A percentile compares a stretch with the other conserved stretches of the same genome.
Evolutionary conservation across 2,888 invertebrate genomes (phyloP).

Genomic region (Drosophila kanekoi): DNA sequence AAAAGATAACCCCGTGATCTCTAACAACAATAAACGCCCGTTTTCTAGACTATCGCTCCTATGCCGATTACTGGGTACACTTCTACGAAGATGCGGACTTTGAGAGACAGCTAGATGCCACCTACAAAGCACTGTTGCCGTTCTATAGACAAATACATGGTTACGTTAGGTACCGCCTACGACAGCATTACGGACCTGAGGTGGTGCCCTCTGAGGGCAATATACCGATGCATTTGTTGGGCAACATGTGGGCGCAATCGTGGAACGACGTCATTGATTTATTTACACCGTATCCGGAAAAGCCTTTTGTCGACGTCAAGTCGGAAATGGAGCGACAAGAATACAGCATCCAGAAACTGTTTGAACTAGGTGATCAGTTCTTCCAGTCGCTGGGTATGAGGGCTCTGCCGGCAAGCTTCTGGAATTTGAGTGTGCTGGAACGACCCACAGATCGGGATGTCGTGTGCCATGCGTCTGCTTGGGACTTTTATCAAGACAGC

Average conservation of each 20-base stretch:
- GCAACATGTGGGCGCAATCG: conserved; percentile 93
- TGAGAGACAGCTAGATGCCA: conserved; percentile 88
- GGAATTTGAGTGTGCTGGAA: conserved; percentile 93
- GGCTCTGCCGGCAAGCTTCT: conserved; percentile 91
- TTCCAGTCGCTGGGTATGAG: conserved; percentile 93
- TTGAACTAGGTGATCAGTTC: conserved; percentile 93
- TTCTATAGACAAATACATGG: conserved; percentile 93
- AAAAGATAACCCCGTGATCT: conserved; percentile 28
- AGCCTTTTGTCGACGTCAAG: conserved; percentile 89
- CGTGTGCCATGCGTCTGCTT: conserved; percentile 94
- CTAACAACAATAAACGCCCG: neutral
- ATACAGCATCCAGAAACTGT: conserved; percentile 91
- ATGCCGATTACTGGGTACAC: conserved; percentile 90
- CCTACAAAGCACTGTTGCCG: conserved; percentile 91
- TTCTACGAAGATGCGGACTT: conserved; percentile 90
- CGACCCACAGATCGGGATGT: conserved; percentile 91
- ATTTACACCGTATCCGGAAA: conserved; percentile 90
- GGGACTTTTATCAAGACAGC: conserved; percentile 93
- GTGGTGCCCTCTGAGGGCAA: conserved; percentile 88
- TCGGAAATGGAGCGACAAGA: conserved; percentile 89
- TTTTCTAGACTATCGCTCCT: conserved; percentile 88
- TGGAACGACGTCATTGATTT: conserved; percentile 87
- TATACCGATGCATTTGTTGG: conserved; percentile 91
- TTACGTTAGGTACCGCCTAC: conserved; percentile 90
- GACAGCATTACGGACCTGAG: conserved; percentile 89